Conservation (phyloP, 64 coral and sea anemone genomes). For the Astreopora myriophthalma region DNA sequence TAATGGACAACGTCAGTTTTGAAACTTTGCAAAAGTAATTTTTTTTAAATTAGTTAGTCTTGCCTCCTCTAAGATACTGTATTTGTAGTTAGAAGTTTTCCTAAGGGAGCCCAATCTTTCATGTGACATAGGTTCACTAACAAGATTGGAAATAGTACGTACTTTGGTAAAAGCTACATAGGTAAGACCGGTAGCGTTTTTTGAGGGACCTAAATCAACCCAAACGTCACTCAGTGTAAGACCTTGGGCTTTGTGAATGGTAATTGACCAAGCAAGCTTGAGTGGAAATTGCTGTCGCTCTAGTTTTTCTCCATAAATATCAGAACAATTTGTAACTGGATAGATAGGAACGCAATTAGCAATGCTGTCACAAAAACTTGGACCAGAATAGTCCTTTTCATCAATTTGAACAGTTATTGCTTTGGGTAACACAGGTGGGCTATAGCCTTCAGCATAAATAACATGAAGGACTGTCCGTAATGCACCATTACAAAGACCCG, state of each 20-base stretch:
- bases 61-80: background rate
- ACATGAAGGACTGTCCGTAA: background rate
- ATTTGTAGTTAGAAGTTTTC: background rate
- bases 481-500: too few relatives aligned
- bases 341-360: conserved; percentile 7
- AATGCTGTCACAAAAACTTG: conserved; percentile 15
- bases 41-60: background rate
- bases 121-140: background rate
- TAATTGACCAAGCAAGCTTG: conserved; percentile 48
- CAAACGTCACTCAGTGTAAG: background rate
- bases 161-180: background rate
- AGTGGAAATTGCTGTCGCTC: conserved; percentile 21
- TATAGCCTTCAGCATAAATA: background rate
- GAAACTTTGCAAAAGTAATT: background rate
- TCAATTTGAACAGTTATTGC: background rate
- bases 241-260: conserved; percentile 28
- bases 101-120: background rate
- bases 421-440: background rate
- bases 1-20: too few relatives aligned
- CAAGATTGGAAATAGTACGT: background rate
- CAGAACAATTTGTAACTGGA: conserved; percentile 12
- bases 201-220: background rate
- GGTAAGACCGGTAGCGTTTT: background rate
- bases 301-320: background rate
- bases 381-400: background rate